Base-by-base conservation (phyloP, 2,888 invertebrate species). In the Acanthosepion lycidas region DNA sequence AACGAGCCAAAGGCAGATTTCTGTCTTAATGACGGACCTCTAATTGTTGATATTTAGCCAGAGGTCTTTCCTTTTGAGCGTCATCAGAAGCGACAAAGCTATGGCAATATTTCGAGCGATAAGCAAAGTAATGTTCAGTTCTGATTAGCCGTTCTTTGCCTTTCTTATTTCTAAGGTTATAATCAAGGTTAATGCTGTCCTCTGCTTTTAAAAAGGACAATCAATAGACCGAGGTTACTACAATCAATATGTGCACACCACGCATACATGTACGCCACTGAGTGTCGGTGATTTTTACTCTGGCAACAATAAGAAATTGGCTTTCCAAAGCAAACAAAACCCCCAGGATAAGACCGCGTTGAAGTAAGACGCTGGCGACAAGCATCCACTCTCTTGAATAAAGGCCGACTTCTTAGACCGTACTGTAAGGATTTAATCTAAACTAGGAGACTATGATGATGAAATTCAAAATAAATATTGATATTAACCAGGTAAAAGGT, bases 1-100 rank as follows among this genome's bases (percentile, higher is more conserved):
- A 78, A 78, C 4, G 1, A 18, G n/a, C n/a, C n/a, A 33, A 78
- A n/a, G 78, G 78, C 9, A 12, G 12, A 78, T 9, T 33, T 78
- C 78, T 15, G n/a, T n/a, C n/a, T 33, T 12, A 78, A 78, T 78
- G n/a, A 78, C 15, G 78, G n/a, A n/a, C n/a, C 9, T 78, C 12
- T 78, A n/a, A 78, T n/a, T 78, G 78, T 78, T 78, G 33, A 78
- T 78, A 78, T 78, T 78, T 78, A n/a, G 78, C 78, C 78, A 78
- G n/a, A 15, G 33, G 78, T n/a, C 78, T n/a, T 78, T n/a, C 78
- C n/a, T 18, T 78, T 78, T 33, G 78, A 78, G 9, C n/a, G n/a
- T 33, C 78, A 78, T 33, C n/a, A 33, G 78, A 78, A 78, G 59
- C 59, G 59, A 59, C 59, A 59, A 59, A 59, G 23, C 6, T 20